Percentiles rank a stretch among this genome's conserved stretches.
phyloP scores from a whole-genome alignment of 2,797 vertebrate species.

The Mormyrops attenuatus region DNA sequence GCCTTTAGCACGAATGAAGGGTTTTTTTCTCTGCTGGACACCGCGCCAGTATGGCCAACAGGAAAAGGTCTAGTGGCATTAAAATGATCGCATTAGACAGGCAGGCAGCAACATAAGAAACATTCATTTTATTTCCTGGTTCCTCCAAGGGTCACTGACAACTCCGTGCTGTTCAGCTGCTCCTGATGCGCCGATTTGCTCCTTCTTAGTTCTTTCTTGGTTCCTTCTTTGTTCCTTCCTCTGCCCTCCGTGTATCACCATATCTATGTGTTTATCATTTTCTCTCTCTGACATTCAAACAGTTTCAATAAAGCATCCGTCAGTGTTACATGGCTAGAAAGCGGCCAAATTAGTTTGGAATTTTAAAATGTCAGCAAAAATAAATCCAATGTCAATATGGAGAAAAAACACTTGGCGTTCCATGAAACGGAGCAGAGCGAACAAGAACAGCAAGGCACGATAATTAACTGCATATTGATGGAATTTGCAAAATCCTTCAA shows the following conservation, averaged over 20 bases:
- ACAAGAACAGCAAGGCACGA: slow-evolving; percentile 42
- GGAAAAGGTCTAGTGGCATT: slow-evolving; percentile 34
- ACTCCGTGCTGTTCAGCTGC: slow-evolving; percentile 40
- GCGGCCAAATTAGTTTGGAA: slow-evolving; percentile 48
- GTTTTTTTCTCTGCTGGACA: neutral
- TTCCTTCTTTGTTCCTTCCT: slow-evolving; percentile 7
- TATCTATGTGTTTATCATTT: slow-evolving; percentile 49
- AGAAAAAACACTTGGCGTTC: slow-evolving; percentile 54
- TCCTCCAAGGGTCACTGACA: slow-evolving; percentile 37
- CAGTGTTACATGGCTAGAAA: slow-evolving; percentile 42
- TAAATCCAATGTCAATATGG: slow-evolving; percentile 56
- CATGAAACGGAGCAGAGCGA: slow-evolving; percentile 53
- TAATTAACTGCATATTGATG: slow-evolving; percentile 30
- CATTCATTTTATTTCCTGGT: slow-evolving; percentile 20
- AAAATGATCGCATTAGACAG: slow-evolving; percentile 36
- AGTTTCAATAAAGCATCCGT: slow-evolving; percentile 55
- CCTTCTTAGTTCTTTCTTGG: neutral
- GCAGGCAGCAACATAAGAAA: neutral
- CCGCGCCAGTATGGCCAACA: neutral
- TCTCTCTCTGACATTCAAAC: slow-evolving; percentile 45
- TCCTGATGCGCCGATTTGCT: slow-evolving; percentile 18
- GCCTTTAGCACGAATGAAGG: neutral
- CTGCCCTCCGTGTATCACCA: slow-evolving; percentile 38
- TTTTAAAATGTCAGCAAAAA: slow-evolving; percentile 57
- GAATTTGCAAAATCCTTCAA: slow-evolving; percentile 11